Evolutionary conservation across 30 jellyfish, hydroid and myxozoan species (phyloP).

Genomic region (Nemopilema nomurai): DNA sequence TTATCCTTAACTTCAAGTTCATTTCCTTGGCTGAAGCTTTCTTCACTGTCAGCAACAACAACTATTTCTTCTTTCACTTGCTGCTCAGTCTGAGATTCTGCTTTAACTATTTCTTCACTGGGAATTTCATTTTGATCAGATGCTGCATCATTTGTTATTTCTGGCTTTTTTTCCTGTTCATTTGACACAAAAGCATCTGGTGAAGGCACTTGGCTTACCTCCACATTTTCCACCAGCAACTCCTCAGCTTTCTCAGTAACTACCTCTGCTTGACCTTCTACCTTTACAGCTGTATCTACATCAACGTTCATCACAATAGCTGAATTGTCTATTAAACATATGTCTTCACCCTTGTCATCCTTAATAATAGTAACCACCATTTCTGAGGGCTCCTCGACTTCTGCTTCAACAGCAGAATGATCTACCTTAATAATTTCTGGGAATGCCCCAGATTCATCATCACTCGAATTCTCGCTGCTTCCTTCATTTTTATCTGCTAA

Average conservation of each 20-base stretch:
- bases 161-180: background rate
- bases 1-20: background rate
- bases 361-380: background rate
- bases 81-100: background rate
- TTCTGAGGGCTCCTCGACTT: background rate
- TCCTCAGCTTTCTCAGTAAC: background rate
- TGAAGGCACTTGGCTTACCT: background rate
- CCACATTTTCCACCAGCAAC: background rate
- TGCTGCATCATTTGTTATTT: background rate
- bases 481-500: background rate
- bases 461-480: background rate
- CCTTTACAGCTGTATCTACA: background rate
- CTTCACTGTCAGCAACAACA: background rate
- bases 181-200: background rate
- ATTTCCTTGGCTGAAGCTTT: background rate
- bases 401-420: background rate
- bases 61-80: background rate
- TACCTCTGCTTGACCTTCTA: constrained; percentile 5
- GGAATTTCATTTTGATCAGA: background rate
- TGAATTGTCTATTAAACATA: constrained; percentile 8
- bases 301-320: background rate
- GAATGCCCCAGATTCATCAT: background rate
- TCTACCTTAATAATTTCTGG: background rate
- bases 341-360: constrained; percentile 36
- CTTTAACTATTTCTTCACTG: background rate